Base-by-base conservation (phyloP, 2,797 vertebrate species). In the Babyrousa celebensis region DNA sequence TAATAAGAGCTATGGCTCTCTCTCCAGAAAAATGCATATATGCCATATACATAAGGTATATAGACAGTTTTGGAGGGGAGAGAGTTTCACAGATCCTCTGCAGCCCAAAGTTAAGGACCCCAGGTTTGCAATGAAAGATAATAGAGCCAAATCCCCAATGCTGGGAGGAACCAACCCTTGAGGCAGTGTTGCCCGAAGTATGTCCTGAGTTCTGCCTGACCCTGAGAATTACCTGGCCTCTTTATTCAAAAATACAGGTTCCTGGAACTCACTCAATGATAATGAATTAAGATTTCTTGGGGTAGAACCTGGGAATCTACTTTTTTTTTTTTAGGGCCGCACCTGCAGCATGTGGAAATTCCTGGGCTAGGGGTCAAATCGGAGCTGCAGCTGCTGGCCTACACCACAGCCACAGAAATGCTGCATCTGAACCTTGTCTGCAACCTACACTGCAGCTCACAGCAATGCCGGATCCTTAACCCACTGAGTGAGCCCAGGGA, bases 51-150 rank as follows among this genome's bases (percentile, higher is more conserved):
- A 75, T 20, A 60, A 40, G 8, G 29, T 89, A 3, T 71, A 36
- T 68, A 40, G 60, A 74, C 17, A 56, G 1, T 78, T 36, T 32
- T 63, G 17, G 60, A 60, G 72, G 43, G 21, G 48, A 25, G 20
- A 12, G n/a, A 3, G 52, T 63, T 79, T 92, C n/a, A 75, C 70
- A 72, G 70, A 74, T 93, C 14, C 36, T 72, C 62, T 63, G 63
- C 74, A 65, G 40, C 40, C n/a, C 12, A 36, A 43, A 16, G 36
- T 79, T 91, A 91, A 95, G 72, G 72, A 71, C 43, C 23, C 52
- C 6, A 62, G 58, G n/a, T 89, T 62, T 72, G 54, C n/a, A 72
- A 63, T 78, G 74, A 85, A 95, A 62, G 85, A 40, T 83, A 29
- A 36, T 12, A 80, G 75, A 23, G n/a, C 16, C 68, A 78, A 71